A percentile compares a stretch with the other conserved stretches of the same genome.
phyloP scores from a whole-genome alignment of 2,797 vertebrate species.

The Anguilla anguilla region DNA sequence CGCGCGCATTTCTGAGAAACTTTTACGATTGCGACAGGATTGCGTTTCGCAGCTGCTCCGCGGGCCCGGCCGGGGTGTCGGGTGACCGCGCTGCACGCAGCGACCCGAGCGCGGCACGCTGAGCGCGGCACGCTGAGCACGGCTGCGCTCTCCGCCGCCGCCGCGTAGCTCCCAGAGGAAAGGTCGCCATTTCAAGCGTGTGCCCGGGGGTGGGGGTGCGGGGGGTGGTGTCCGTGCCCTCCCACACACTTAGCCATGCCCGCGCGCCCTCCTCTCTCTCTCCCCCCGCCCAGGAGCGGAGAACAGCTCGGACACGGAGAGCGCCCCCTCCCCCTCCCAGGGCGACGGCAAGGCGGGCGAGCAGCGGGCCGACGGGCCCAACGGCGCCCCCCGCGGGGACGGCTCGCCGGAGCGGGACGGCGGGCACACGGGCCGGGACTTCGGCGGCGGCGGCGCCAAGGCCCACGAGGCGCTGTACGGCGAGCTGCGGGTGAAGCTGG shows the following conservation, averaged over 20 bases:
- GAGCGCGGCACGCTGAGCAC: neutral
- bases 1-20: neutral
- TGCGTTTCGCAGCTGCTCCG: neutral
- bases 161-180: neutral
- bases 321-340: slow-evolving; percentile 94
- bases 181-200: neutral
- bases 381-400: slow-evolving; percentile 62
- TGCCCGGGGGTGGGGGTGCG: too few species aligned
- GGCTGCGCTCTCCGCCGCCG: neutral
- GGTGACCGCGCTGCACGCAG: neutral
- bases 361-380: slow-evolving; percentile 69
- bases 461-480: slow-evolving; percentile 71
- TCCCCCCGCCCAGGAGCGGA: slow-evolving; percentile 80
- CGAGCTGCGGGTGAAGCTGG: slow-evolving; percentile 81
- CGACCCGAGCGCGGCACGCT: neutral
- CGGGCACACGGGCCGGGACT: slow-evolving; percentile 56
- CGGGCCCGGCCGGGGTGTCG: neutral
- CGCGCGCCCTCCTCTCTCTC: slow-evolving; percentile 19
- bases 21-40: neutral
- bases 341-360: slow-evolving; percentile 84
- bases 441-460: slow-evolving; percentile 61
- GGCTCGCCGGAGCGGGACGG: slow-evolving; percentile 70
- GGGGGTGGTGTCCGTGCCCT: neutral
- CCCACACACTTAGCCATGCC: neutral
- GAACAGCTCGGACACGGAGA: slow-evolving; percentile 99